Percentiles rank a stretch among this genome's conserved stretches.
phyloP scores from a whole-genome alignment of 2,113 vertebrate species.

The Poeciliopsis prolifica region DNA sequence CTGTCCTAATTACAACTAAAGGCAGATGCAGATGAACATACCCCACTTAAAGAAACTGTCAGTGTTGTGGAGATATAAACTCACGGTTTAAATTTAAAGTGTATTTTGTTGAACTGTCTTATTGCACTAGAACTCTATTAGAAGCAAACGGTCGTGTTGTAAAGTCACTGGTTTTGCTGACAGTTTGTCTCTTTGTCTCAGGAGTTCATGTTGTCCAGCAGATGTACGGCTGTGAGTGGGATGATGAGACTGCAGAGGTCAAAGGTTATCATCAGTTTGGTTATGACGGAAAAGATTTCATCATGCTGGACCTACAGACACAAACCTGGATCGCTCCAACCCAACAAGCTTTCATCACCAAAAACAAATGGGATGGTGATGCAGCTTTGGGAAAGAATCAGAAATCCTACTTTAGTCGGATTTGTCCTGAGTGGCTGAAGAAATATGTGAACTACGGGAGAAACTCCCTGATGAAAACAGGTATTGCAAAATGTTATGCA shows the following conservation, averaged over 20 bases:
- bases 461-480: conserved; percentile 23
- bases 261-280: conserved; percentile 30
- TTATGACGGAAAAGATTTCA: conserved; percentile 58
- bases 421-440: conserved; percentile 53
- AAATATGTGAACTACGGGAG: conserved; percentile 45
- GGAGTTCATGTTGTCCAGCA: neutral
- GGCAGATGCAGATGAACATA: too few relatives aligned
- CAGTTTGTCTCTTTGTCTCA: conserved; percentile 14
- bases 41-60: too few relatives aligned
- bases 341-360: fast-evolving
- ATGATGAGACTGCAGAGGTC: conserved; percentile 32
- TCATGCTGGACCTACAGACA: conserved; percentile 40
- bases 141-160: too few relatives aligned
- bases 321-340: neutral
- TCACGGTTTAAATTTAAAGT: too few relatives aligned
- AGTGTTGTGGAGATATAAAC: too few relatives aligned
- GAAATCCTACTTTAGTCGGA: conserved; percentile 19
- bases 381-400: fast-evolving
- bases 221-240: conserved; percentile 44
- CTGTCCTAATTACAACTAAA: too few relatives aligned
- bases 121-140: too few relatives aligned
- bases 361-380: conserved; percentile 1
- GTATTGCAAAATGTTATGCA: neutral
- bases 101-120: too few relatives aligned
- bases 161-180: too few relatives aligned